phyloP scores from a whole-genome alignment of 2,888 invertebrate genomes.

The Chirona hameri region DNA sequence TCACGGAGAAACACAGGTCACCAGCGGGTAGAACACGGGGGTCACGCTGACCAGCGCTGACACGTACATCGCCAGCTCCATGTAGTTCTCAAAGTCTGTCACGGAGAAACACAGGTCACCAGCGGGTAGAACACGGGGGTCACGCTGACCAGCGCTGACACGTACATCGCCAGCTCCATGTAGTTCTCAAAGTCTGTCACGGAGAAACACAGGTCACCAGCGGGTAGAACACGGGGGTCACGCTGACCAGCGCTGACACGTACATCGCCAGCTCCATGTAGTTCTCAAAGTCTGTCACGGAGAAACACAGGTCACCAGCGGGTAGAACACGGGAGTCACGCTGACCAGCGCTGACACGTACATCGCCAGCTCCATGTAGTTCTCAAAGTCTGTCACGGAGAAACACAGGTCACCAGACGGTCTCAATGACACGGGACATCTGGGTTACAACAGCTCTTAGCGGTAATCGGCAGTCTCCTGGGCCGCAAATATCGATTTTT shows the following conservation, averaged over 20 bases:
- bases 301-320: too few relatives aligned
- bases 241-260: constrained; percentile 68
- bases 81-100: constrained; percentile 53
- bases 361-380: constrained; percentile 73
- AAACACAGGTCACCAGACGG: too few relatives aligned
- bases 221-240: constrained; percentile 57
- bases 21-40: constrained; percentile 54
- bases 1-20: not conserved
- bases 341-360: constrained; percentile 70
- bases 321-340: constrained; percentile 62
- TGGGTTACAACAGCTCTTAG: too few relatives aligned
- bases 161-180: constrained; percentile 74
- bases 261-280: constrained; percentile 76
- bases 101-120: not conserved
- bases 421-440: too few relatives aligned
- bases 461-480: too few relatives aligned
- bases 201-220: constrained; percentile 13
- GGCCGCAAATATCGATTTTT: too few relatives aligned
- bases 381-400: constrained; percentile 44
- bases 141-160: constrained; percentile 69
- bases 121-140: constrained; percentile 55
- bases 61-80: constrained; percentile 75
- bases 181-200: constrained; percentile 52
- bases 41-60: constrained; percentile 69
- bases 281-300: constrained; percentile 49